phyloP scores from a whole-genome alignment of 2,888 invertebrate genomes.

The Agrochola circellaris region DNA sequence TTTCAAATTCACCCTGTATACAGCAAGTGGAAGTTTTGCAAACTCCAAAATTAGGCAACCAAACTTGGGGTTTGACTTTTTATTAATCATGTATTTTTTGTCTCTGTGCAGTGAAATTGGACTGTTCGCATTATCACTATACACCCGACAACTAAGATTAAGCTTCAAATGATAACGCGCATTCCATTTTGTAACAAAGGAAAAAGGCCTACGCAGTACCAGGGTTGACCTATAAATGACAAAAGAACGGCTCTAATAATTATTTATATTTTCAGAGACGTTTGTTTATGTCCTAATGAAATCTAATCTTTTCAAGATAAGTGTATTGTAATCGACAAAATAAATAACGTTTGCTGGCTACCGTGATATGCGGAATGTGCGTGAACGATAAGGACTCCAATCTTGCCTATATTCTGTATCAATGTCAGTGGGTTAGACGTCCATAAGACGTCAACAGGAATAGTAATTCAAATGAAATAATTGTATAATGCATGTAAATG shows the following conservation, averaged over 20 bases:
- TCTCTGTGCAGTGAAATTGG: neutral
- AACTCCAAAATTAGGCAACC: neutral
- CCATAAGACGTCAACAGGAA: constrained; percentile 11
- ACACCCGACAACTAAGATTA: constrained; percentile 11
- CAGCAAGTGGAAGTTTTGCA: neutral
- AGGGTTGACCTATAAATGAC: constrained; percentile 21
- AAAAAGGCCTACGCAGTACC: constrained; percentile 42
- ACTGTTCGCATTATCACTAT: constrained; percentile 1
- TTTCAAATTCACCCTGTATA: too few relatives aligned
- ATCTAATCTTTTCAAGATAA: constrained; percentile 36
- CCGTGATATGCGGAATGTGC: constrained; percentile 14
- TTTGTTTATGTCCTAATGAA: constrained; percentile 27
- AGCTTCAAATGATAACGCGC: constrained; percentile 30
- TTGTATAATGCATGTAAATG: constrained; percentile 49
- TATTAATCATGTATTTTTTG: neutral
- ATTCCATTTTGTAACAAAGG: constrained; percentile 58
- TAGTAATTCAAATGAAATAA: constrained; percentile 37
- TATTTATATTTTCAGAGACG: constrained; percentile 8
- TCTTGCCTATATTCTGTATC: constrained; percentile 48
- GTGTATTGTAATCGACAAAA: constrained; percentile 32
- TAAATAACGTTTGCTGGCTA: constrained; percentile 29
- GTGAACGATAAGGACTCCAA: constrained; percentile 48
- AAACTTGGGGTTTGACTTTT: neutral
- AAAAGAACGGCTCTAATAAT: constrained; percentile 16
- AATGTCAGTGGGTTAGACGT: constrained; percentile 59